Evolutionary conservation across 1,140 invertebrate species (phyloP), one percentile per base, ranked within the genome.

Genomic region (Sitobion miscanthi): DNA sequence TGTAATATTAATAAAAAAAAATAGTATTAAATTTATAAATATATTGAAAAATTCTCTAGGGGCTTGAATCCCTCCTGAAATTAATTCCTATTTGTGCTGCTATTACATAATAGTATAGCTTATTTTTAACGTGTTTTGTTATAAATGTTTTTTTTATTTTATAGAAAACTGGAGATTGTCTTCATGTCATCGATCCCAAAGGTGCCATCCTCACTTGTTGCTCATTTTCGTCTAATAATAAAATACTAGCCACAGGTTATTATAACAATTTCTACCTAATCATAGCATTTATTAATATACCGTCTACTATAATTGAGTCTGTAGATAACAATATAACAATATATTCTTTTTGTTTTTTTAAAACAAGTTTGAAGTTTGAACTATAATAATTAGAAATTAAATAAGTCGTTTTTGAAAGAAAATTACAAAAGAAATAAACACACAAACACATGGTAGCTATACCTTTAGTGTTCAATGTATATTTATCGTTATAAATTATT

Each of bases 151-250:
- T 83, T 90, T 94, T 82, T 94, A 95, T 93, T 95, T 95, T 96
- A 95, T 94, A 95, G 96, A 96, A 94, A 95, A 96, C 95, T 47
- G 96, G 96, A 21, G 95, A 95, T 90, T 96, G 96, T 94, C 94
- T 96, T 8, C 95, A 96, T 94, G 96, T 96, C 0, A 93, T 96
- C 82, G 96, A 96, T 94, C 94, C 94, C 93, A 96, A 96, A 94
- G 95, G 96, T 90, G 96, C 96, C 91, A 95, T 96, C 8, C 95
- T 96, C 7, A 96, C 96, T 11, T 95, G 95, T 83, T 96, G 96
- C 94, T 95, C 96, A 54, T 96, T 95, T 95, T 96, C 95, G 47
- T 94, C 94, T 30, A 95, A 96, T 94, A 95, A 96, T 83, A 95
- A 95, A 8, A 93, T 96, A 35, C 95, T 96, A 88, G 95, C 96